Evolutionary conservation across 2,797 vertebrate genomes (phyloP), one percentile per base, ranked within the genome.

Genomic region (Melanotaenia boesemani): DNA sequence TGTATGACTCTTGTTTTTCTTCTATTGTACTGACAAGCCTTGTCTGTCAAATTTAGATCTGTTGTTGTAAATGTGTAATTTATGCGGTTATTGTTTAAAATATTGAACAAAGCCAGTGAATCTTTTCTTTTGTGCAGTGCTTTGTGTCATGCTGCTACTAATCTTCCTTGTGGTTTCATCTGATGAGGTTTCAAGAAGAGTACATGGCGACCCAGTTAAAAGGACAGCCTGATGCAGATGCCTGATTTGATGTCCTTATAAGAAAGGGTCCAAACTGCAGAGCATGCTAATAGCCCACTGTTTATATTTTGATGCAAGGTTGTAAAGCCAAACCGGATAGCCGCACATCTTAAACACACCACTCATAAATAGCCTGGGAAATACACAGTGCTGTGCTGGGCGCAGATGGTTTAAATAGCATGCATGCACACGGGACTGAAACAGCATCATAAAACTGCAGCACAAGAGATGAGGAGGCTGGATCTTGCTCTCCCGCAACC

Each of bases 401-500:
- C 39, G 4, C 39, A 10, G 24, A 70, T 63, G 68, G 41, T 70
- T 75, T 11, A 20, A 46, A 68, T 41, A 67, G 46, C 55, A 9
- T 18, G 36, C 44, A 44, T 36, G 57, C 55, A 59, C 41, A 36
- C 37, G 18, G 26, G 37, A 37, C n/a, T 6, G 22, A 44, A 24
- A 67, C 48, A 58, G 18, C 32, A 13, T 36, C 34, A 18, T 52
- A 30, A 61, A 79, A 68, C 32, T 70, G 65, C 60, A 3, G 58
- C 70, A 79, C 59, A 22, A 46, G 55, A 60, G 41, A 81, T 44
- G 67, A 84, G 52, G 59, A 71, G 70, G 81, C 60, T 48, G 63
- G 52, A 70, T 81, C 48, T 55, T 39, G 30, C 46, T 61, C 70
- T 79, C 70, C 72, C 12, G 54, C 73, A 66, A 76, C 1, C n/a